These are phyloP conservation scores for Otolemur garnettii DNA, from an alignment of 2,113 vertebrate genomes.

Conservation along the genomic window DNA sequence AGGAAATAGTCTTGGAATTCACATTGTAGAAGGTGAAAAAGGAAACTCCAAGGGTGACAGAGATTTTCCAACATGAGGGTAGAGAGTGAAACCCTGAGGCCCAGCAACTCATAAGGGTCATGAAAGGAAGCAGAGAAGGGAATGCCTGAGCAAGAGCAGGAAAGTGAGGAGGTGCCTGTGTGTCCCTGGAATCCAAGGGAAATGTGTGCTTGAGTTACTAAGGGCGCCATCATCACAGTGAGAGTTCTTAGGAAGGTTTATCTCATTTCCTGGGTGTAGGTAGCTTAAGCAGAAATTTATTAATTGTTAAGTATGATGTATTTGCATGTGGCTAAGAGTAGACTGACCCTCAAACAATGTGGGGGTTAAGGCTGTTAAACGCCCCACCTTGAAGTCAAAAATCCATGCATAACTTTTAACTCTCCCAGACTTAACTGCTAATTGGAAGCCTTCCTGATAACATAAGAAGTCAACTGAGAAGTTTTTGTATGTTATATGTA, in stretches of 20 bases:
- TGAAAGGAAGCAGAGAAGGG: background rate
- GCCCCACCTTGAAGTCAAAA: background rate
- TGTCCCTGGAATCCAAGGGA: background rate
- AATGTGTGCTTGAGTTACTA: background rate
- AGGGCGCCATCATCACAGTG: background rate
- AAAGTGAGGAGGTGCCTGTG: background rate
- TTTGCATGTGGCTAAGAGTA: background rate
- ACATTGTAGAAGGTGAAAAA: background rate
- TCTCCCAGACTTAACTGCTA: background rate
- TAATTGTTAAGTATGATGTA: background rate
- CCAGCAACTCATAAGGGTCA: background rate
- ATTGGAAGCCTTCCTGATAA: background rate
- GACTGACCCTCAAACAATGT: background rate
- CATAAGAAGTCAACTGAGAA: background rate
- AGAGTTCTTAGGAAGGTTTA: background rate
- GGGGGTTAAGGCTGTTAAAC: background rate
- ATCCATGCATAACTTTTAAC: background rate
- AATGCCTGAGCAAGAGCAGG: background rate
- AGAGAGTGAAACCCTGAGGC: background rate
- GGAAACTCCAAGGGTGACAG: background rate
- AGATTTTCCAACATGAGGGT: background rate
- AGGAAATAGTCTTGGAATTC: background rate
- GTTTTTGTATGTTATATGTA: background rate
- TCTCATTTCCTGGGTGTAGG: background rate
- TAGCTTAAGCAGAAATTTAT: background rate